These are phyloP conservation scores for Dinocampus coccinellae DNA, from an alignment of 2,888 invertebrate genomes.

Conservation along the genomic window DNA sequence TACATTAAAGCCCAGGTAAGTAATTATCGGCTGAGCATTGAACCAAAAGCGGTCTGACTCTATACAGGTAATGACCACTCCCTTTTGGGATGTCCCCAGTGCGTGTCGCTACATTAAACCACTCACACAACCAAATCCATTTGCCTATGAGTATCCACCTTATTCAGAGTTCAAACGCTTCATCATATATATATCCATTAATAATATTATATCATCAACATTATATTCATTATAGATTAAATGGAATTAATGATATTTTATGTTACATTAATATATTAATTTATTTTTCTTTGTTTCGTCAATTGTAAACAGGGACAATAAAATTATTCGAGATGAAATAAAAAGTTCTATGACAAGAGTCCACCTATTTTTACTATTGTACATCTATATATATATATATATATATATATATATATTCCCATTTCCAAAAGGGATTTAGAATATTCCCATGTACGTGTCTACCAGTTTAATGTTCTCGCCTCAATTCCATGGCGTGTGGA, in stretches of 20 bases:
- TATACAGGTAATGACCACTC: slow-evolving; percentile 54
- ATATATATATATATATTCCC: slow-evolving; percentile 23
- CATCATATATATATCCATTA: slow-evolving; percentile 46
- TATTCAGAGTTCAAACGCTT: slow-evolving; percentile 61
- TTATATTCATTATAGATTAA: background rate
- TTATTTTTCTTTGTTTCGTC: background rate
- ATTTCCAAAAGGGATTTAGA: slow-evolving; percentile 47
- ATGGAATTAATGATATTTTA: background rate
- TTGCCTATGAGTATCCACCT: slow-evolving; percentile 37
- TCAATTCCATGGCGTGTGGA: slow-evolving; percentile 32
- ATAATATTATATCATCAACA: background rate
- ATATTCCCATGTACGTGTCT: slow-evolving; percentile 46
- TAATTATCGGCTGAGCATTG: slow-evolving; percentile 63
- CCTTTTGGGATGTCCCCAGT: slow-evolving; percentile 63
- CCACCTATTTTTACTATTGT: background rate
- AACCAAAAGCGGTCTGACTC: slow-evolving; percentile 39
- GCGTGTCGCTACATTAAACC: slow-evolving; percentile 63
- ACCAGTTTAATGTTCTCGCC: slow-evolving; percentile 23
- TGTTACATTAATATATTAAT: background rate
- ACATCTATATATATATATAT: background rate
- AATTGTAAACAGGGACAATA: background rate
- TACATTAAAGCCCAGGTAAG: slow-evolving; percentile 59
- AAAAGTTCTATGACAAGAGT: background rate
- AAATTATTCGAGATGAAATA: background rate
- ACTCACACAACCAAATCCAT: slow-evolving; percentile 45